Evolutionary conservation across 2,797 vertebrate species (phyloP).

Genomic region (Mormyrus proboscirostris): DNA sequence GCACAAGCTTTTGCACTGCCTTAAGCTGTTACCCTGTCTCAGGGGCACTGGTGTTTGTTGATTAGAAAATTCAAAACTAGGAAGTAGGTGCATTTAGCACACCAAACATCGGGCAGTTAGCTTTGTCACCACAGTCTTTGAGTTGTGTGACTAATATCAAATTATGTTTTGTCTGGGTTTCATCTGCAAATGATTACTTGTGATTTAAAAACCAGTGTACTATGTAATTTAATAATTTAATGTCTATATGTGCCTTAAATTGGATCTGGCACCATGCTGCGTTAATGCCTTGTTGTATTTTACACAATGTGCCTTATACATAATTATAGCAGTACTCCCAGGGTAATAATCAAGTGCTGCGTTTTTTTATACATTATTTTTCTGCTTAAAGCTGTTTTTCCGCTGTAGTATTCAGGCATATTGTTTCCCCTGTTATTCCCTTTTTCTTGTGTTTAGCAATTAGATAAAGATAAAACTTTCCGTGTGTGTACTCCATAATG

Average conservation of each 20-base stretch:
- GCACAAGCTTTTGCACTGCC: conserved; percentile 9
- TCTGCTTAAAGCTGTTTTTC: neutral
- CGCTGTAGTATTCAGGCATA: neutral
- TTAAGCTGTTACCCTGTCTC: neutral
- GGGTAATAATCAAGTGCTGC: neutral
- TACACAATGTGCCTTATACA: conserved; percentile 18
- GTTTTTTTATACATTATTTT: conserved; percentile 11
- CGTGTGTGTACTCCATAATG: neutral
- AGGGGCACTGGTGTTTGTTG: neutral
- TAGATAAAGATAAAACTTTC: neutral
- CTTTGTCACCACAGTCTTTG: neutral
- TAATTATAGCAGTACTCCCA: neutral
- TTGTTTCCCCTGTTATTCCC: neutral
- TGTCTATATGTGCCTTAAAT: neutral
- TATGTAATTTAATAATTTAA: neutral
- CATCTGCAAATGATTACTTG: neutral
- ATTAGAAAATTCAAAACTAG: neutral
- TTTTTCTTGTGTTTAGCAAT: neutral
- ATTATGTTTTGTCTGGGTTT: neutral
- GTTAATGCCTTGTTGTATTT: neutral
- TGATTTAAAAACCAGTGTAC: neutral
- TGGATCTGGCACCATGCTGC: neutral
- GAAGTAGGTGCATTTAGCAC: neutral
- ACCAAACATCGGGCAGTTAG: neutral
- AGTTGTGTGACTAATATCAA: neutral